Conservation (phyloP, 2,888 invertebrate species). For the Therioaphis trifolii region DNA sequence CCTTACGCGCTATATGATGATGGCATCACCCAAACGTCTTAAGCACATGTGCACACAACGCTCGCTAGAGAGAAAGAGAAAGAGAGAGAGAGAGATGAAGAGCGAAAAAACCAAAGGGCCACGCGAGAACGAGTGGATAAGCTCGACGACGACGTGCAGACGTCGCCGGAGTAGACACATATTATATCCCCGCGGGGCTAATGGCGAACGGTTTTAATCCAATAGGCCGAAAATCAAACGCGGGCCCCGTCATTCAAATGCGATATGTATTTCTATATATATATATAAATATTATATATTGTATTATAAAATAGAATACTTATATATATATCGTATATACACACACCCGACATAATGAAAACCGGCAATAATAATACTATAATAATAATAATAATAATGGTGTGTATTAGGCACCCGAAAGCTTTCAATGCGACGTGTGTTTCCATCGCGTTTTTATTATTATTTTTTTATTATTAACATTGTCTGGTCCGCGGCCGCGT, state of each 20-base stretch:
- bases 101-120: no score
- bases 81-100: no score
- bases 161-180: not conserved
- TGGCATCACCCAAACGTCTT: no score
- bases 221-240: conserved; percentile 61
- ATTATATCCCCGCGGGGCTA: conserved; percentile 29
- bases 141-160: conserved; percentile 37
- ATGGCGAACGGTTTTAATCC: conserved; percentile 50
- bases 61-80: no score
- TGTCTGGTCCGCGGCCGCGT: conserved; percentile 32
- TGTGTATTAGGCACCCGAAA: conserved; percentile 40
- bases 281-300: not conserved
- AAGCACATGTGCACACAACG: no score
- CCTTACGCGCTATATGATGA: no score
- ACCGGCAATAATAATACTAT: conserved; percentile 21
- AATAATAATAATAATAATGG: conserved; percentile 35
- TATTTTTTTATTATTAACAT: conserved; percentile 61
- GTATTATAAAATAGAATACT: not conserved
- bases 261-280: not conserved
- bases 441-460: conserved; percentile 51
- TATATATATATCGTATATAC: not conserved
- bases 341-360: conserved; percentile 20
- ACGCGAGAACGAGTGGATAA: not conserved
- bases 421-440: conserved; percentile 48
- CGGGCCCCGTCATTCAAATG: conserved; percentile 26